These are phyloP conservation scores for Conopomorpha cramerella DNA, from an alignment of 1,140 invertebrate genomes.

Conservation along the genomic window DNA sequence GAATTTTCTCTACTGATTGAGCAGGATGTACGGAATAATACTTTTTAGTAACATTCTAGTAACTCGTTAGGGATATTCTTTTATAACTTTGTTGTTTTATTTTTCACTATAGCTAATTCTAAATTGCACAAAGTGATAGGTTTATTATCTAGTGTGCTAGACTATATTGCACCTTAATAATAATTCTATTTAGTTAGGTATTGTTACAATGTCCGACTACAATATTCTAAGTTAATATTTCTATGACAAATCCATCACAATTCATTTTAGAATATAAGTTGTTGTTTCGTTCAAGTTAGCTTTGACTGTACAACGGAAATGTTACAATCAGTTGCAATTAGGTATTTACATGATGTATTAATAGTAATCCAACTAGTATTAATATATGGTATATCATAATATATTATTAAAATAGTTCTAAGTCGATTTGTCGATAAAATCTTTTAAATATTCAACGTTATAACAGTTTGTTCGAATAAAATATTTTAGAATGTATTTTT, in stretches of 20 bases:
- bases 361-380: conserved; percentile 14
- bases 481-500: neutral
- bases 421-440: conserved; percentile 55
- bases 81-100: no score
- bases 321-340: no score
- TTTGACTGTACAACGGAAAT: no score
- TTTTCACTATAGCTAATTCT: no score
- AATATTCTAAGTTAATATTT: conserved; percentile 7
- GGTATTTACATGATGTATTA: conserved; percentile 10
- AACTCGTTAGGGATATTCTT: no score
- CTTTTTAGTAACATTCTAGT: no score
- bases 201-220: neutral
- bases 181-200: neutral
- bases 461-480: no score
- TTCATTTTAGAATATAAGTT: conserved; percentile 59
- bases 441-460: conserved; percentile 40
- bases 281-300: conserved; percentile 41
- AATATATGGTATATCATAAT: conserved; percentile 6
- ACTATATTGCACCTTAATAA: no score
- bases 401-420: conserved; percentile 37
- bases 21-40: no score
- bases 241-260: conserved; percentile 59
- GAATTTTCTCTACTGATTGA: conserved; percentile 3
- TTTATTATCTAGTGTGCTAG: no score
- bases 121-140: no score